Evolutionary conservation across 2,113 vertebrate species (phyloP), one percentile per base, ranked within the genome.

Genomic region (Puma concolor): DNA sequence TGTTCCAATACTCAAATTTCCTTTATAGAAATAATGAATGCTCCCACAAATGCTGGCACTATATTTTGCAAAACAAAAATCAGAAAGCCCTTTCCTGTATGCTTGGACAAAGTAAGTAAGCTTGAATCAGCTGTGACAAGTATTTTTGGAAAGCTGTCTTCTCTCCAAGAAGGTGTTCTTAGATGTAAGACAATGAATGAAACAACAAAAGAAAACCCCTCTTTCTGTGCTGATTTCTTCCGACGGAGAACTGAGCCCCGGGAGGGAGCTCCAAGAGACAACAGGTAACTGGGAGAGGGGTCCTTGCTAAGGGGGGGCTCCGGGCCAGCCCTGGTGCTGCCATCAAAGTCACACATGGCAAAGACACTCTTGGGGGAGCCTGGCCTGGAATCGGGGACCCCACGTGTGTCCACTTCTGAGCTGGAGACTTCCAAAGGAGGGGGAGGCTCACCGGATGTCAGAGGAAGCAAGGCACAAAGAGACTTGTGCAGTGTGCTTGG

Each of bases 101-200:
- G 52, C 67, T 64, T 63, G 80, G 63, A 83, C 41, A 80, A 94
- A 38, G 71, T 41, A 15, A 95, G 25, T 33, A 66, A 80, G 29
- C 17, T 38, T 38, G 64, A 93, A 74, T 33, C 17, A 41, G 33
- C n/a, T 41, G 16, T 52, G 38, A 84, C n/a, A 54, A 91, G 38
- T 86, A 74, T 64, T 95, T 95, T 29, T 69, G n/a, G 84, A 92
- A 93, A 92, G 74, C 14, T 41, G 60, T 88, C 87, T 91, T 87
- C 86, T 92, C 48, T 93, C 72, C 63, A 44, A 93, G 77, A 92
- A 74, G 57, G 48, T 87, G 38, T 82, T 92, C 54, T 91, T 74
- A 60, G 50, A 77, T 63, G 13, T 44, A 81, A 97, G 38, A 71
- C 23, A 91, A 90, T 8, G 89, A 93, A 19, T 33, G 48, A 57